Evolutionary conservation across 2,797 vertebrate species (phyloP).

Genomic region (Periparus ater): DNA sequence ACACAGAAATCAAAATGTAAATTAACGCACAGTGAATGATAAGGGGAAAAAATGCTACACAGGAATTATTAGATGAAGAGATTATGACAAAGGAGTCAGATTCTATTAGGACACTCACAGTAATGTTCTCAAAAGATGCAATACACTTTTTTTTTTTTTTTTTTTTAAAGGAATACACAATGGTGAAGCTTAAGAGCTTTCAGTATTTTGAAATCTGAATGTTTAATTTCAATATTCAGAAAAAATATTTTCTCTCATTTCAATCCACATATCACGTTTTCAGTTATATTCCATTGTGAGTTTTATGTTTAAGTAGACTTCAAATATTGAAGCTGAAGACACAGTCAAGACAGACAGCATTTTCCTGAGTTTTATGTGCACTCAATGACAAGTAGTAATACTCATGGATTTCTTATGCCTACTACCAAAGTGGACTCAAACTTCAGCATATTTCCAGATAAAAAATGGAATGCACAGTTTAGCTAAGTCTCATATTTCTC

Average conservation of each 20-base stretch:
- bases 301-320: not conserved
- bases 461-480: not conserved
- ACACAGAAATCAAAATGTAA: slow-evolving; percentile 39
- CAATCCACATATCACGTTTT: not conserved
- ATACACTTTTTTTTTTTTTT: not conserved
- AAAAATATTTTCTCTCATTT: not conserved
- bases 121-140: not conserved
- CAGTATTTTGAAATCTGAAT: not conserved
- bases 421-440: not conserved
- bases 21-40: slow-evolving; percentile 44
- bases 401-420: not conserved
- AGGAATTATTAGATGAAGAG: slow-evolving; percentile 10
- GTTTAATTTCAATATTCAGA: no score
- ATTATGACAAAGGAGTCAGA: slow-evolving; percentile 38
- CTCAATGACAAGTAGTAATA: not conserved
- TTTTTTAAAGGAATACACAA: not conserved
- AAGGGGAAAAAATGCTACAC: not conserved
- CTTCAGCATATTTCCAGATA: not conserved
- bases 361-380: not conserved
- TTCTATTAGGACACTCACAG: not conserved
- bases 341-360: slow-evolving; percentile 2
- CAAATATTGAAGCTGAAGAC: not conserved
- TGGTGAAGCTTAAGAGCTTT: not conserved
- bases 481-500: not conserved
- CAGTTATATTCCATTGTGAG: not conserved